Conservation (phyloP, 2,797 vertebrate genomes). For the Lacerta agilis region DNA sequence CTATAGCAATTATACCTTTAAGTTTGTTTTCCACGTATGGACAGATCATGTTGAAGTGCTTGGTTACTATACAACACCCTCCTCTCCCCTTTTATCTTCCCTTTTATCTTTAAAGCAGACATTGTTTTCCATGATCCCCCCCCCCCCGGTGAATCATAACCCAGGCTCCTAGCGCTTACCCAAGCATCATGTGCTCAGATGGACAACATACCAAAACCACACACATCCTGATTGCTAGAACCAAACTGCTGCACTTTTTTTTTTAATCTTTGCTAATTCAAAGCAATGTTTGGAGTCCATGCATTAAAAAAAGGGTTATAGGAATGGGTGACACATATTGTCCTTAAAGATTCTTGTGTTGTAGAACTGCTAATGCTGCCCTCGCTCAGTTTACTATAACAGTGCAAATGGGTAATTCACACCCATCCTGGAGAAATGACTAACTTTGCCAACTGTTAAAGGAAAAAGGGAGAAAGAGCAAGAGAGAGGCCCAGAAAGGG, state of each 20-base stretch:
- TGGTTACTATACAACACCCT: background rate
- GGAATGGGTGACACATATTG: background rate
- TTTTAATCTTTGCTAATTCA: background rate
- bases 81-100: slow-evolving; percentile 25
- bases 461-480: slow-evolving; percentile 56
- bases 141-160: slow-evolving; percentile 59
- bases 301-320: background rate
- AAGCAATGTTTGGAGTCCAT: slow-evolving; percentile 13
- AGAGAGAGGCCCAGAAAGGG: slow-evolving; percentile 51
- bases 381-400: slow-evolving; percentile 45
- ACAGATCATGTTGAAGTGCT: background rate
- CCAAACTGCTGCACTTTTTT: background rate
- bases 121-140: slow-evolving; percentile 52
- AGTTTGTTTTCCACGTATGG: background rate
- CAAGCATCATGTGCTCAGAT: slow-evolving; percentile 56
- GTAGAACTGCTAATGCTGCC: background rate
- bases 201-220: slow-evolving; percentile 61
- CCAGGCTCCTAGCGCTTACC: slow-evolving; percentile 43
- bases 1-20: background rate
- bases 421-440: slow-evolving; percentile 51
- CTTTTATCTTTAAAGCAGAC: slow-evolving; percentile 49
- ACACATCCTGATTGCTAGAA: slow-evolving; percentile 54
- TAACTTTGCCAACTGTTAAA: slow-evolving; percentile 70
- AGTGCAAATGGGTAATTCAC: slow-evolving; percentile 39
- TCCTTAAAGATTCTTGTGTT: background rate